phyloP scores from a whole-genome alignment of 2,797 vertebrate genomes.

The Microchirus variegatus region DNA sequence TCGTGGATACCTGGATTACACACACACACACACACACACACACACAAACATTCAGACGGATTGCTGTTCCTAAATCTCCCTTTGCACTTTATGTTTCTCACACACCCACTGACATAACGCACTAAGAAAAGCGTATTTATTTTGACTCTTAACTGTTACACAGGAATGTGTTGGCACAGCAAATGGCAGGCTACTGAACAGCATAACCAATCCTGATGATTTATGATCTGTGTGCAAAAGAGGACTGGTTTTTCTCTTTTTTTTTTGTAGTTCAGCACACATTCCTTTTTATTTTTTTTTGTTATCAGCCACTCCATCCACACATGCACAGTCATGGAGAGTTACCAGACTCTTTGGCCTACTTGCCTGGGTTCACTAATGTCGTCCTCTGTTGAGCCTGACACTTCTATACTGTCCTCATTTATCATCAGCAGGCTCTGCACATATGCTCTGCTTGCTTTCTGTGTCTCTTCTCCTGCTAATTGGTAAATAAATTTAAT shows the following conservation, averaged over 20 bases:
- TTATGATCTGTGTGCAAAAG: conserved; percentile 64
- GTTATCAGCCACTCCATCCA: conserved; percentile 24
- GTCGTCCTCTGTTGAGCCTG: conserved; percentile 63
- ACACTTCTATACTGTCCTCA: conserved; percentile 56
- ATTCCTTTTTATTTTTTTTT: background rate
- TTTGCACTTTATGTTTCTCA: conserved; percentile 40
- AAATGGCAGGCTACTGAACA: conserved; percentile 73
- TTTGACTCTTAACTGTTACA: conserved; percentile 68
- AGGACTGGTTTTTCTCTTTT: conserved; percentile 50
- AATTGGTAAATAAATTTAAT: conserved; percentile 11
- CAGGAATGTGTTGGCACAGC: conserved; percentile 72
- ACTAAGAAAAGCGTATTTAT: conserved; percentile 74
- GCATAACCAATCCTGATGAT: conserved; percentile 68
- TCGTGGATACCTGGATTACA: conserved; percentile 67
- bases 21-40: background rate
- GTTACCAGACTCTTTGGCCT: conserved; percentile 69
- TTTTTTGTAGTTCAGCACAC: conserved; percentile 8
- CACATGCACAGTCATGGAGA: conserved; percentile 45
- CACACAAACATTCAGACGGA: conserved; percentile 21
- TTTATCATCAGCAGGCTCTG: conserved; percentile 66
- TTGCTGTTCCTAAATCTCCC: conserved; percentile 49
- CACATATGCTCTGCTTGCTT: conserved; percentile 33
- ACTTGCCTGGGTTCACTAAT: conserved; percentile 71
- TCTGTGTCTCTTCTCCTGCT: conserved; percentile 12
- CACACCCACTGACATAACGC: conserved; percentile 58